Percentiles rank a stretch among this genome's conserved stretches.
Evolutionary conservation across 2,797 vertebrate species (phyloP).

Genomic region (Cuculus canorus): DNA sequence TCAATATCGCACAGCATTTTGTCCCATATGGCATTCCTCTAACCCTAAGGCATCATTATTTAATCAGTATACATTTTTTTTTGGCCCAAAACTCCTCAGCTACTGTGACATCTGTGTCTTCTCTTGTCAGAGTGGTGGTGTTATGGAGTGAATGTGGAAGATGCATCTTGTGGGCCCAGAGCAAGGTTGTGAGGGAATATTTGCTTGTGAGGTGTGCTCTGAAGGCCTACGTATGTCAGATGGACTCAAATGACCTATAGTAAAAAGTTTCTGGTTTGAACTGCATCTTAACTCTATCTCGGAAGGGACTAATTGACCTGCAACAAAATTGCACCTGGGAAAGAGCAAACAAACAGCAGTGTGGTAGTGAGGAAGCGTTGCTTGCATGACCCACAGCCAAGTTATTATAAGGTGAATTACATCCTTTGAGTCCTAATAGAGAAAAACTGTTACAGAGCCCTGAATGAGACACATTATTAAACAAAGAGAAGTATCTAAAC

Average conservation of each 20-base stretch:
- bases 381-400: accelerated
- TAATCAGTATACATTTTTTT: background rate
- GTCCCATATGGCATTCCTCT: background rate
- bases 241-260: background rate
- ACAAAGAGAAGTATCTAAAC: background rate
- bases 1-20: background rate
- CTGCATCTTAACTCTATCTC: background rate
- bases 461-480: background rate
- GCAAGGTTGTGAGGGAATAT: background rate
- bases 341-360: background rate
- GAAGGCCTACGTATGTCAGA: background rate
- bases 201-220: background rate
- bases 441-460: background rate
- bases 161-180: background rate
- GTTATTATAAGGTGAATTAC: background rate
- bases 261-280: background rate
- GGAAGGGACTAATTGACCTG: background rate
- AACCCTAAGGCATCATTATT: background rate
- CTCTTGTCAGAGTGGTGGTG: background rate
- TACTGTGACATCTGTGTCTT: background rate
- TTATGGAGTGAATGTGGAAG: background rate
- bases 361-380: background rate
- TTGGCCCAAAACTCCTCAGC: background rate
- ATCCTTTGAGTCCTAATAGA: background rate
- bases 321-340: background rate